phyloP scores from a whole-genome alignment of 2,888 invertebrate genomes.

The Alsophila aescularia region DNA sequence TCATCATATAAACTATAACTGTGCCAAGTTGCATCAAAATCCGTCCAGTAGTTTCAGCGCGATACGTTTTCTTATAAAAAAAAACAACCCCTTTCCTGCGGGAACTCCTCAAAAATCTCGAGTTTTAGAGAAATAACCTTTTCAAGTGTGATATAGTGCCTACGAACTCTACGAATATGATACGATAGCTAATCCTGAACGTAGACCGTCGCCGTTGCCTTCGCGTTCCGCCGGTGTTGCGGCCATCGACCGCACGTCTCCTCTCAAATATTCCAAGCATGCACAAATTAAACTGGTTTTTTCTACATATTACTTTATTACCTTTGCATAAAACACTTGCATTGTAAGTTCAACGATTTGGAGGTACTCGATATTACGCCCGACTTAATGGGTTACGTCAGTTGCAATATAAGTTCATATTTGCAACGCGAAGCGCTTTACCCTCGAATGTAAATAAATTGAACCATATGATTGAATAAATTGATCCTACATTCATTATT shows the following conservation, averaged over 20 bases:
- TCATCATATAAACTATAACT: too few species aligned
- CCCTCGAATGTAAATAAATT: background rate
- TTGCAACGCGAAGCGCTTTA: slow-evolving; percentile 6
- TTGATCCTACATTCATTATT: too few species aligned
- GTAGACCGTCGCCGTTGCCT: slow-evolving; percentile 13
- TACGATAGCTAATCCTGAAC: slow-evolving; percentile 17
- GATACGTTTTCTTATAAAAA: too few species aligned
- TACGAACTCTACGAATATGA: background rate
- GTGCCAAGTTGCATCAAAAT: too few species aligned
- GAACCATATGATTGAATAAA: too few species aligned
- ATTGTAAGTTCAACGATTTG: slow-evolving; percentile 45
- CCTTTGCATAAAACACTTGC: slow-evolving; percentile 68
- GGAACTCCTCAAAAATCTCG: too few species aligned
- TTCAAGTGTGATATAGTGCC: background rate
- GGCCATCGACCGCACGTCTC: slow-evolving; percentile 80
- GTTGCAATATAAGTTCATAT: slow-evolving; percentile 11
- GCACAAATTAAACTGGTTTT: slow-evolving; percentile 83
- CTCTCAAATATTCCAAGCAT: slow-evolving; percentile 82
- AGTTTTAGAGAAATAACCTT: background rate
- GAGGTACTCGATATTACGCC: slow-evolving; percentile 23
- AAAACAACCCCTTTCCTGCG: too few species aligned
- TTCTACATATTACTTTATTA: slow-evolving; percentile 73
- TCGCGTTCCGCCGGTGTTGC: slow-evolving; percentile 45
- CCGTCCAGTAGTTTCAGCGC: too few species aligned
- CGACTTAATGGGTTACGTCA: slow-evolving; percentile 30